Conservation (phyloP, 2,797 vertebrate genomes). For the Channa striata region DNA sequence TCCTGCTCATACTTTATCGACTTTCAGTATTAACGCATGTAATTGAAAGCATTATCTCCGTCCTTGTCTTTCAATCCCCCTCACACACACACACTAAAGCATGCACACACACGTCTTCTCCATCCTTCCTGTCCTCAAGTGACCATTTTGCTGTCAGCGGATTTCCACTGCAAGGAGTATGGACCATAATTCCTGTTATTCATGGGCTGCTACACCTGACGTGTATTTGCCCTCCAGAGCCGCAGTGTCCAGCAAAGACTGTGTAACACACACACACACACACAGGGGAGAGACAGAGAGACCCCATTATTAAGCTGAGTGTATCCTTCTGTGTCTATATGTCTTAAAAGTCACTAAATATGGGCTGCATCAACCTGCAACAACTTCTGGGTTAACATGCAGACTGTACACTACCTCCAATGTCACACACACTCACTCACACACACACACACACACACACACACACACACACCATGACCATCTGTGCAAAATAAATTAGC, state of each 20-base stretch:
- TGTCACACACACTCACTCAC: neutral
- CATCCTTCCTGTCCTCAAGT: conserved; percentile 19
- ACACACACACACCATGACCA: conserved; percentile 1
- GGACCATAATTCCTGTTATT: conserved; percentile 49
- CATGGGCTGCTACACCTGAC: conserved; percentile 30
- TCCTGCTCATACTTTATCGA: conserved; percentile 35
- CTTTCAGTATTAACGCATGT: conserved; percentile 40
- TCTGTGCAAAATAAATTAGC: conserved; percentile 43
- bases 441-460: neutral
- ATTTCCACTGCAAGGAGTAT: conserved; percentile 35
- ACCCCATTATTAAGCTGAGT: too few species aligned
- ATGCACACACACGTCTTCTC: neutral
- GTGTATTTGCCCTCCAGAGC: conserved; percentile 39
- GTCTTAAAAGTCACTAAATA: too few species aligned
- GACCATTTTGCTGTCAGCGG: conserved; percentile 53
- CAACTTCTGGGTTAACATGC: too few species aligned
- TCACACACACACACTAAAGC: neutral
- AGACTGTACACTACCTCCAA: too few species aligned
- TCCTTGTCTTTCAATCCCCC: conserved; percentile 42
- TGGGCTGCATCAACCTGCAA: too few species aligned
- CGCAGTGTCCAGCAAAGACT: conserved; percentile 27
- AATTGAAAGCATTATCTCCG: conserved; percentile 51
- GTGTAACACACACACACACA: conserved; percentile 1
- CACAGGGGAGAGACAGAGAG: too few species aligned
- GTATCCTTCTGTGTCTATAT: too few species aligned